These are phyloP conservation scores for Halictus quadricinctus DNA, from an alignment of 2,888 invertebrate genomes.

Conservation along the genomic window DNA sequence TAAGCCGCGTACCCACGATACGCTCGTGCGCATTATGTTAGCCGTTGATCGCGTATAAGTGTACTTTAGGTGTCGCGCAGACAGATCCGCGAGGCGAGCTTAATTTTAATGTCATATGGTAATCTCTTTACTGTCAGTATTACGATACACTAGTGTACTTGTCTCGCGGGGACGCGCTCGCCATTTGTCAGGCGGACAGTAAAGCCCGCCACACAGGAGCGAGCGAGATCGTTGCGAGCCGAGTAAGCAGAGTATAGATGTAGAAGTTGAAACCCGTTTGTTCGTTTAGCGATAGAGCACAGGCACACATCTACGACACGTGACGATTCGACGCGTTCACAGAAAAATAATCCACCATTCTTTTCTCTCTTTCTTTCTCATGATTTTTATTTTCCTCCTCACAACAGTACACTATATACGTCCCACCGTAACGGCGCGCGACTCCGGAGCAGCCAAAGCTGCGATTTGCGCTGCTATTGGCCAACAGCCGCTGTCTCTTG, in stretches of 20 bases:
- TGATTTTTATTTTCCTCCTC: neutral
- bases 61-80: slow-evolving; percentile 52
- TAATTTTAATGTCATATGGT: slow-evolving; percentile 75
- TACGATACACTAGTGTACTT: slow-evolving; percentile 79
- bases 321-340: neutral
- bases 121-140: slow-evolving; percentile 82
- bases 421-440: slow-evolving; percentile 2
- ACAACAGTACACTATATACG: neutral
- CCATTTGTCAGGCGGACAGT: neutral
- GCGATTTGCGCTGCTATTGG: neutral
- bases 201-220: neutral
- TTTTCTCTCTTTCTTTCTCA: neutral
- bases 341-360: neutral
- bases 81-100: slow-evolving; percentile 57
- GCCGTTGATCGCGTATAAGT: slow-evolving; percentile 40
- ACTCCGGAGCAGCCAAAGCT: neutral
- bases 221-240: slow-evolving; percentile 70
- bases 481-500: neutral
- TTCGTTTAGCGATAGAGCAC: slow-evolving; percentile 44
- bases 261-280: slow-evolving; percentile 57
- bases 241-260: slow-evolving; percentile 75
- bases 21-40: slow-evolving; percentile 34
- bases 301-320: neutral
- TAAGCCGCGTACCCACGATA: slow-evolving; percentile 1
- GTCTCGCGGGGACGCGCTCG: slow-evolving; percentile 72